These are phyloP conservation scores for Caenorhabditis sulstoni DNA, from an alignment of 2,888 invertebrate genomes.

Conservation along the genomic window DNA sequence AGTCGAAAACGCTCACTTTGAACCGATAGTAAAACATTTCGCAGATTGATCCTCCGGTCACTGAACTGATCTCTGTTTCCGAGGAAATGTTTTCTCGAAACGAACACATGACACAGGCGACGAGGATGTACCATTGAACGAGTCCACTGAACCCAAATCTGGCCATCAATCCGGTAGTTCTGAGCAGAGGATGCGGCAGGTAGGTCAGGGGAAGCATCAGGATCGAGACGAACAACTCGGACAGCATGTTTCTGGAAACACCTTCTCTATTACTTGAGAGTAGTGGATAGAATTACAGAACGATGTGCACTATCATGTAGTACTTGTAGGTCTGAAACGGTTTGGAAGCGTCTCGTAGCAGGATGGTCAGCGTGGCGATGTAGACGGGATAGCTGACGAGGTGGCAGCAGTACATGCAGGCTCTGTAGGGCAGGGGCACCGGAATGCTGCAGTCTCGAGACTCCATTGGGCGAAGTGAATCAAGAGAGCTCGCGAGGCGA, in stretches of 20 bases:
- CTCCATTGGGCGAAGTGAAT: too few species aligned
- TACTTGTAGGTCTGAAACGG: slow-evolving; percentile 5
- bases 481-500: too few species aligned
- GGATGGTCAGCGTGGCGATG: background rate
- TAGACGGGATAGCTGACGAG: slow-evolving; percentile 6
- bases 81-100: too few species aligned
- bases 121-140: slow-evolving; percentile 4
- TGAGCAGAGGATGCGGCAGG: background rate
- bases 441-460: too few species aligned
- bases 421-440: too few species aligned
- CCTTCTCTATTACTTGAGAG: too few species aligned
- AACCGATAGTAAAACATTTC: slow-evolving; percentile 39
- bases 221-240: background rate
- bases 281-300: too few species aligned
- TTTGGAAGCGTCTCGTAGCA: background rate
- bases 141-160: slow-evolving; percentile 3
- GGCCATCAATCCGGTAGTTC: background rate
- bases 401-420: background rate
- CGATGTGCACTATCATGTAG: slow-evolving; percentile 4
- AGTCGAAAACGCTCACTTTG: slow-evolving; percentile 16
- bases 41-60: slow-evolving; percentile 14
- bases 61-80: too few species aligned
- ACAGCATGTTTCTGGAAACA: background rate
- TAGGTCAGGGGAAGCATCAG: slow-evolving; percentile 1
- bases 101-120: background rate